Base-by-base conservation (phyloP, 2,888 invertebrate species). In the Morinoia aosen region DNA sequence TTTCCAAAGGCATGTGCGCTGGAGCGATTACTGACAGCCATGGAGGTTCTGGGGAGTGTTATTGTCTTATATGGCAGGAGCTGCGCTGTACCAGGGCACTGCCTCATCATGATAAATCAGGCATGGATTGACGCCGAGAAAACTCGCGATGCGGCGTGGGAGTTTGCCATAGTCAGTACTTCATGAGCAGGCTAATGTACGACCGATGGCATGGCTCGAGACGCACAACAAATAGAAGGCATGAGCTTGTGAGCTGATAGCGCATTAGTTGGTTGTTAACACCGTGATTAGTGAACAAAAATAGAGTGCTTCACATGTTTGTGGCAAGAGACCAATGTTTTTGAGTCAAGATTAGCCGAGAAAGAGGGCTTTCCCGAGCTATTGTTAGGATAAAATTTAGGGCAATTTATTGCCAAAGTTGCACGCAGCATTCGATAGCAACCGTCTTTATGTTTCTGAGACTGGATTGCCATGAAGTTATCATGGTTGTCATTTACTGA, bases 21-120 rank as follows among this genome's bases (percentile, higher is more conserved):
- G 48, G 93, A 93, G 93, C 93, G 93, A 93, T 93, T 93, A 93
- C 93, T 93, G 93, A 56, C 93, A 93, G 56, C 56, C 57, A 93
- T 48, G 19, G 56, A 91, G 56, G 25, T 56, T 40, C 40, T 3
- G 56, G 76, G 93, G 93, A 57, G 93, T 57, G 57, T 93, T 93
- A 57, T 33, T 33, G 11, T 33, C 93, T 56, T 93, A 93, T 93
- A 48, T 7, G 56, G 93, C 90, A 93, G 48, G 93, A 56, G 48
- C 56, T 57, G 57, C 57, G 48, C 57, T 11, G 48, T 93, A 57
- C 90, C 48, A 40, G 39, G 90, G 90, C 76, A 76, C 76, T 39
- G 90, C 90, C 90, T 90, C 90, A 90, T 90, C 90, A 48, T 90
- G 90, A 90, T 90, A 90, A 90, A 90, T 90, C 90, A 39, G 39